Evolutionary conservation across 2,113 vertebrate genomes (phyloP).

Genomic region (Mesocricetus auratus): DNA sequence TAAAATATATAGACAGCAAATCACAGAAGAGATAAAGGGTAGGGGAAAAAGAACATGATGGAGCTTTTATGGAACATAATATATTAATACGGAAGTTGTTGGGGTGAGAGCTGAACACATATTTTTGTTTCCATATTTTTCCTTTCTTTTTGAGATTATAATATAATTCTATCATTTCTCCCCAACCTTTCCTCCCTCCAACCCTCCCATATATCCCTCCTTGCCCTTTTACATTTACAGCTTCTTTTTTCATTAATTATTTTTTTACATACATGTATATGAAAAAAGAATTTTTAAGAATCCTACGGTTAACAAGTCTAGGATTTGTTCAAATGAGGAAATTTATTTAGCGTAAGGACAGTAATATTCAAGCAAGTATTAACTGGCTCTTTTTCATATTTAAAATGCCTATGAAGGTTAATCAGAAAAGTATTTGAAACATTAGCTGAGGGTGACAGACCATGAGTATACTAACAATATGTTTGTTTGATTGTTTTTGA

Average conservation of each 20-base stretch:
- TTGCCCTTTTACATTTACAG: neutral
- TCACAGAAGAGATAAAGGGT: neutral
- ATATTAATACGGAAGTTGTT: constrained; percentile 43
- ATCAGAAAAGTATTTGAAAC: constrained; percentile 57
- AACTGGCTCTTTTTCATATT: constrained; percentile 63
- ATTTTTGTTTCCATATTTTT: neutral
- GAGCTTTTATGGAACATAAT: constrained; percentile 41
- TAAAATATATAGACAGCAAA: constrained; percentile 7
- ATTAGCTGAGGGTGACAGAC: constrained; percentile 26
- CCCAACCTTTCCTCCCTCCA: neutral
- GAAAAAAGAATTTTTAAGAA: constrained; percentile 56
- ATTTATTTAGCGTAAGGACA: constrained; percentile 56
- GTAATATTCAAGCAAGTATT: constrained; percentile 49
- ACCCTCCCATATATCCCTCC: neutral
- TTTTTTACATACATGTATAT: neutral
- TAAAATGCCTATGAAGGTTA: constrained; percentile 37
- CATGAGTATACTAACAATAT: constrained; percentile 47
- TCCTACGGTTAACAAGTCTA: constrained; percentile 62
- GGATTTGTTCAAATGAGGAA: constrained; percentile 51
- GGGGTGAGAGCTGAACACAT: neutral
- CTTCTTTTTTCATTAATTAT: neutral
- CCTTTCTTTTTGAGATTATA: neutral
- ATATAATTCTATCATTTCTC: neutral
- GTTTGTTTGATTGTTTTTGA: neutral
- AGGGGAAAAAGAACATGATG: neutral